These are phyloP conservation scores for Eupithecia subumbrata DNA, from an alignment of 2,888 invertebrate genomes.

Conservation along the genomic window DNA sequence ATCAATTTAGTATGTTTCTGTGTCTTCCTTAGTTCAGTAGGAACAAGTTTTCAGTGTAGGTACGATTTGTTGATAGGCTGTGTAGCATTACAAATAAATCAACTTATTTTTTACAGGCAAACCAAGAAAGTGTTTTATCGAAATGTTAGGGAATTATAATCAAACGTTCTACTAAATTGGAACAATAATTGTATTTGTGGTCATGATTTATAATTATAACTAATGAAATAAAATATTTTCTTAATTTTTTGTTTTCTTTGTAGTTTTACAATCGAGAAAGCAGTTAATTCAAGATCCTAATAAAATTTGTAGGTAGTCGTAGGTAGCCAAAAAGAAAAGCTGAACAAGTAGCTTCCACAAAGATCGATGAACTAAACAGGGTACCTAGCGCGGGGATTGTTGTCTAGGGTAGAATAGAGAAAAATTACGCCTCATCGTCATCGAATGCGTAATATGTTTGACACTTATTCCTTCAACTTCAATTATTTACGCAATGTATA, in stretches of 20 bases:
- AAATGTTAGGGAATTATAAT: not conserved
- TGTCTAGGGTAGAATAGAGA: too few relatives aligned
- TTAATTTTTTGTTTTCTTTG: not conserved
- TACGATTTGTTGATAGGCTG: not conserved
- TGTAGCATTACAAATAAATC: not conserved
- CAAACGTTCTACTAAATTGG: not conserved
- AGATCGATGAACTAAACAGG: not conserved
- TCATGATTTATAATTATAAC: not conserved
- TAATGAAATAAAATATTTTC: not conserved
- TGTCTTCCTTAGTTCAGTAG: too few relatives aligned
- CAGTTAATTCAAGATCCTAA: not conserved
- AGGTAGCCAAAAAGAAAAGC: not conserved
- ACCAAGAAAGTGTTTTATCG: not conserved
- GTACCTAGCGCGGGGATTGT: too few relatives aligned
- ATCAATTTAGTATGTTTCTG: not conserved
- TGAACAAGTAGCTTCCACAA: not conserved
- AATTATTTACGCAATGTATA: too few relatives aligned
- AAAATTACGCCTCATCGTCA: too few relatives aligned
- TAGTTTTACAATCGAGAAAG: not conserved
- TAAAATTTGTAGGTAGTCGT: not conserved
- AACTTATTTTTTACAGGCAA: not conserved
- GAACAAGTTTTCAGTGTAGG: not conserved
- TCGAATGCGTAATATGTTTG: too few relatives aligned
- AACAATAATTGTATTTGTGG: not conserved
- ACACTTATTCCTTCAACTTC: too few relatives aligned